Evolutionary conservation across 2,888 invertebrate genomes (phyloP), one percentile per base, ranked within the genome.

Genomic region (Hydropsyche betteni): DNA sequence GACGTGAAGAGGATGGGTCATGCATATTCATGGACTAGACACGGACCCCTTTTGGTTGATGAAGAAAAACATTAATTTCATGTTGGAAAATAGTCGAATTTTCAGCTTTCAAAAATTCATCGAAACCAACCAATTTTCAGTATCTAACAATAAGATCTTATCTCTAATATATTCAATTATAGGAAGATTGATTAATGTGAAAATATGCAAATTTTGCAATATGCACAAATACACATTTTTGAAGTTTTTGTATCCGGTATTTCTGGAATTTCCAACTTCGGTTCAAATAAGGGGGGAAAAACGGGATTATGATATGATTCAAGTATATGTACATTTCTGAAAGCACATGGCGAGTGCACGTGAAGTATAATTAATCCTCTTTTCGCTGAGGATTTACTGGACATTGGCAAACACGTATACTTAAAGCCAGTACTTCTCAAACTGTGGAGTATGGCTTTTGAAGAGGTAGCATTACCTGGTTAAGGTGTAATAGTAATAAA

Each of bases 1-100:
- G 75, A 70, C 58, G 75, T 61, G 34, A 53, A 69, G 70, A 70
- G 70, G 75, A 70, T 75, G 74, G 68, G 38, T 53, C 55, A 24
- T 74, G 75, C 75, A 75, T 75, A 75, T 75, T 75, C 75, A 75
- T 75, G 69, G 70, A 69, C 72, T 34, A 33, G 12, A 12, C 64
- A 12, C 12, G 64, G n/a, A n/a, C 12, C 64, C 36, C 64, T 44
- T 44, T 44, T 4, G 44, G 44, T 1, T 44, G 44, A 8, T 44
- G 44, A 44, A 44, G 10, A 44, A 44, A 24, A 24, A 24, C 24
- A 24, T 24, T 24, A 24, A 24, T 24, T 24, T 24, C 2, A 2
- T 24, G 24, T 24, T 24, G 24, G 24, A 24, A 24, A 24, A 24
- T 1, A 24, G 24, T 24, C 2, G 24, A 24, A 24, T 24, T 24